These are phyloP conservation scores for Oikopleura dioica DNA, from an alignment of 23 tunicate species.

Conservation along the genomic window DNA sequence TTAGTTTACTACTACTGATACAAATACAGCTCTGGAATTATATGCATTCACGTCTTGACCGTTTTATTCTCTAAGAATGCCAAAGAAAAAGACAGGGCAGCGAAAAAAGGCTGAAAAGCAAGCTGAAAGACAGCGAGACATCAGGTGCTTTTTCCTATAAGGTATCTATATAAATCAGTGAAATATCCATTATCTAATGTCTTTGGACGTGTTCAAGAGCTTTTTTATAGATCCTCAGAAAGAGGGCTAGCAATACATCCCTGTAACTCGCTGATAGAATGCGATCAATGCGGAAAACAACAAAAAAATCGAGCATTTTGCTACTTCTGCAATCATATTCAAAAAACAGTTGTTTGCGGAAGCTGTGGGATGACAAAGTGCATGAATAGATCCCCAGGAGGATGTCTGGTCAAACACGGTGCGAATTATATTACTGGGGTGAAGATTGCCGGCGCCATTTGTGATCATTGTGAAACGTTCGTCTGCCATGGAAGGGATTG, in stretches of 20 bases:
- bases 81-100: constrained; percentile 82
- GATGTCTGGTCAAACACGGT: not conserved
- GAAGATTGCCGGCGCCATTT: constrained; percentile 51
- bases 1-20: too few species aligned
- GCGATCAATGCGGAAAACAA: constrained; percentile 43
- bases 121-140: constrained; percentile 55
- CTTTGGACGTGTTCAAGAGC: too few species aligned
- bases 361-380: not conserved
- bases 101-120: constrained; percentile 92
- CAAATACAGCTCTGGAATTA: too few species aligned
- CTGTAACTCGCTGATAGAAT: constrained; percentile 54
- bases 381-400: not conserved
- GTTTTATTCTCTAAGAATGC: constrained; percentile 33
- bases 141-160: too few species aligned
- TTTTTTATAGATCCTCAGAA: too few species aligned
- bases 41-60: too few species aligned
- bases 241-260: constrained; percentile 26
- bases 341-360: not conserved
- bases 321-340: not conserved
- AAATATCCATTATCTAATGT: too few species aligned
- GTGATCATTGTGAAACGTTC: constrained; percentile 93
- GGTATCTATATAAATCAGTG: too few species aligned
- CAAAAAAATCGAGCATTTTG: constrained; percentile 86
- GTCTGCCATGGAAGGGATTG: constrained; percentile 79
- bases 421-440: not conserved